Base-by-base conservation (phyloP, 2,797 vertebrate species). In the Alauda arvensis region DNA sequence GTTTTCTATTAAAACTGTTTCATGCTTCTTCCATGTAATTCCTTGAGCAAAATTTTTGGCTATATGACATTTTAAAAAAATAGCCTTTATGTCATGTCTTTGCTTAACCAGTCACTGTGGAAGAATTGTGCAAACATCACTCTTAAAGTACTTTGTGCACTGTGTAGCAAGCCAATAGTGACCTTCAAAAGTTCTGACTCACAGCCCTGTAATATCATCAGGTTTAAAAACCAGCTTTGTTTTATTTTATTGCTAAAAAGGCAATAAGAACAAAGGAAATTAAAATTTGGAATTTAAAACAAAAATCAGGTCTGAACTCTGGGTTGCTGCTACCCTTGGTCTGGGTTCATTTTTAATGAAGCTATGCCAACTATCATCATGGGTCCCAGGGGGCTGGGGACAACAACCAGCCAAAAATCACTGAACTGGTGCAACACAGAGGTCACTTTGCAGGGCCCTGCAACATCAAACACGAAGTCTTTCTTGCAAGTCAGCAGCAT, bases 281-380 rank as follows among this genome's bases (percentile, higher is more conserved):
- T 0, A 55, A 39, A 81, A 48, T 5, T 3, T 57, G 23, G 14
- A n/a, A 16, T 59, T 57, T 6, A 4, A 0, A 13, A 46, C 57
- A 65, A 40, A 60, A 24, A 31, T 37, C 18, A 33, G 11, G 15
- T 55, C 15, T 39, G 21, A 40, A 46, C 8, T 46, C 15, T 5
- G 1, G 8, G 24, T 42, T 62, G 28, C 12, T 60, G 29, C 31
- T 79, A 21, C 23, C 6, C 3, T 46, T 79, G 18, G 19, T 49
- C 26, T 62, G 24, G 7, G 7, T 53, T 81, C 34, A 56, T 78
- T 82, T 6, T 42, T 49, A 40, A 19, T 29, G 40, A 18, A 63
- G 5, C 31, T 33, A 55, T 24, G 25, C 15, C 18, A 77, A 0
- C 4, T 5, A 51, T 3, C 2, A 12, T 24, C 31, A 37, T n/a